Evolutionary conservation across 2,113 vertebrate genomes (phyloP).

Genomic region (Arenaria interpres): DNA sequence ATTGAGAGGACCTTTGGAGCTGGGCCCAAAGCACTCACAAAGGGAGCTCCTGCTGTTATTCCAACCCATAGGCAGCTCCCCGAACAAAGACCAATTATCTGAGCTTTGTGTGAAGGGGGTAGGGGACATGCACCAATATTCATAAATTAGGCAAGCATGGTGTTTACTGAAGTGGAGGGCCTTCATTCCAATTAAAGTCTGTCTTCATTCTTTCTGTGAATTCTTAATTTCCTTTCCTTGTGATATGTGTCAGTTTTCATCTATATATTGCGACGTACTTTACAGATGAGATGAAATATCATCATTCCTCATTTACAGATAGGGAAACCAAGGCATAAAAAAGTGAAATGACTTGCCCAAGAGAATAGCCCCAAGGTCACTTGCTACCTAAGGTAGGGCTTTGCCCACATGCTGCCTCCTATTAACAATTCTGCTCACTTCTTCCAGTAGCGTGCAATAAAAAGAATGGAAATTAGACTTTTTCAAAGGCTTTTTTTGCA

Average conservation of each 20-base stretch:
- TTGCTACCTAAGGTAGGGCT: constrained; percentile 42
- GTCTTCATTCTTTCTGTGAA: constrained; percentile 65
- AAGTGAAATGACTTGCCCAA: background rate
- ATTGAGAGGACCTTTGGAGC: constrained; percentile 66
- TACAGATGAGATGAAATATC: constrained; percentile 41
- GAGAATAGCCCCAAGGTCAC: constrained; percentile 48
- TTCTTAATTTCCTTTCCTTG: constrained; percentile 63
- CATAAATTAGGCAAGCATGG: constrained; percentile 62
- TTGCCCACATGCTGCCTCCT: constrained; percentile 46
- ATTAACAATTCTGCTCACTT: constrained; percentile 63
- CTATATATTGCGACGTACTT: background rate
- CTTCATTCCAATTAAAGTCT: constrained; percentile 54
- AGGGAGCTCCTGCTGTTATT: constrained; percentile 67
- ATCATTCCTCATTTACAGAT: background rate
- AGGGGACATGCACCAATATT: constrained; percentile 66
- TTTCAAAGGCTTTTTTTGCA: constrained; percentile 63
- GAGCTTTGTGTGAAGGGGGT: constrained; percentile 63
- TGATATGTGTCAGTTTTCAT: constrained; percentile 33
- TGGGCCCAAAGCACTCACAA: constrained; percentile 69
- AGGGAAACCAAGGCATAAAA: constrained; percentile 20
- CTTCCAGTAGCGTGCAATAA: constrained; percentile 57
- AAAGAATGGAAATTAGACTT: constrained; percentile 71
- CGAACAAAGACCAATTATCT: constrained; percentile 65
- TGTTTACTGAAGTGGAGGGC: constrained; percentile 50
- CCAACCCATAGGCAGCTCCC: constrained; percentile 63